phyloP scores from a whole-genome alignment of 2,888 invertebrate genomes.

The Ferrisia virgata region DNA sequence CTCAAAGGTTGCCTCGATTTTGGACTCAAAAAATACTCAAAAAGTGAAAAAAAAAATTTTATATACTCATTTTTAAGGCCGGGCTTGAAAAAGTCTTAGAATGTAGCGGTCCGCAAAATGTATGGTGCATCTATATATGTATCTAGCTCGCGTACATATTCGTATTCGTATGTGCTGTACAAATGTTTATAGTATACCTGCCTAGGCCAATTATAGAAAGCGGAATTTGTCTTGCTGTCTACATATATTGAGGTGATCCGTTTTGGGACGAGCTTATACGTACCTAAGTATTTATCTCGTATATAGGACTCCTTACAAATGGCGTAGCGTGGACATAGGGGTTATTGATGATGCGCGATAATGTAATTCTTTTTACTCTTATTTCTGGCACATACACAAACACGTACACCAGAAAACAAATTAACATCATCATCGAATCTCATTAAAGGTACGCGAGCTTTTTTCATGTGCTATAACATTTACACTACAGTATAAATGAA shows the following conservation, averaged over 20 bases:
- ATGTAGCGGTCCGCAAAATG: too few species aligned
- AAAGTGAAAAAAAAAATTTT: too few species aligned
- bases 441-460: background rate
- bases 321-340: background rate
- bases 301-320: background rate
- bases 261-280: background rate
- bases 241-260: background rate
- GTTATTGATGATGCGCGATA: constrained; percentile 4
- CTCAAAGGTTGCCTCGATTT: too few species aligned
- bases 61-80: too few species aligned
- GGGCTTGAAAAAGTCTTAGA: too few species aligned
- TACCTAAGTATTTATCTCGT: background rate
- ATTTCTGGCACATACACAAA: background rate
- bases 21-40: too few species aligned
- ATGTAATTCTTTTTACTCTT: background rate
- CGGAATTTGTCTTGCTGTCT: constrained; percentile 9
- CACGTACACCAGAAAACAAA: too few species aligned
- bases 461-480: background rate
- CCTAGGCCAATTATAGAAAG: constrained; percentile 3
- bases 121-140: too few species aligned
- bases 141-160: background rate
- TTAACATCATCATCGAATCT: background rate
- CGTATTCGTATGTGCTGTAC: background rate
- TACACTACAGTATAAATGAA: too few species aligned
- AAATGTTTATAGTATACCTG: constrained; percentile 9